Base-by-base conservation (phyloP, 2,888 invertebrate genomes). In the Tetropium fuscum region DNA sequence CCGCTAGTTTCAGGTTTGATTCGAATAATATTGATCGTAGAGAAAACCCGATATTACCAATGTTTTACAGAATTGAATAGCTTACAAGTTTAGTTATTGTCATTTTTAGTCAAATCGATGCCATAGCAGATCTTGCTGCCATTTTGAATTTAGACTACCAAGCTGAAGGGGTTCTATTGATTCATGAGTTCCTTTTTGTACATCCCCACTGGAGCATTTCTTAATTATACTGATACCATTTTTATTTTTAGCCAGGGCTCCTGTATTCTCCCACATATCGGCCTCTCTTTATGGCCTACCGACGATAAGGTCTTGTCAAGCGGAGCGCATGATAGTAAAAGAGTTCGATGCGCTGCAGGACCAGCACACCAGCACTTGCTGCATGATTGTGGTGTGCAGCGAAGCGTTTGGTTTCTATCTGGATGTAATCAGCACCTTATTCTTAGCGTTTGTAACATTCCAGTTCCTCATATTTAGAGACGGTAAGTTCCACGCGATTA, bases 181-280 rank as follows among this genome's bases (percentile, higher is more conserved):
- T n/a, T n/a, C n/a, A n/a, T n/a, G n/a, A n/a, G n/a, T n/a, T n/a
- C n/a, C n/a, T n/a, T n/a, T n/a, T n/a, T n/a, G n/a, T n/a, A n/a
- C n/a, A n/a, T n/a, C n/a, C n/a, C n/a, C n/a, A n/a, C n/a, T n/a
- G n/a, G n/a, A n/a, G n/a, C n/a, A n/a, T n/a, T n/a, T n/a, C n/a
- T n/a, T n/a, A n/a, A n/a, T n/a, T 27, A n/a, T 27, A 27, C 8
- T n/a, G n/a, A 27, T 2, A 27, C 27, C 27, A 6, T 27, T 34
- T 34, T 2, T 34, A 7, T 34, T 36, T 51, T 44, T 84, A 84
- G 93, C 91, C 53, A 60, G 62, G 63, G 95, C 95, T 81, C 97
- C 97, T 0, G 92, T 97, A 0, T 95, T 95, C 79, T 93, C 95
- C 0, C 95, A 97, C 78, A 87, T 97, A 67, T 90, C 92, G 8